These are phyloP conservation scores for Chloroclysta siterata DNA, from an alignment of 2,888 invertebrate species.

Conservation along the genomic window DNA sequence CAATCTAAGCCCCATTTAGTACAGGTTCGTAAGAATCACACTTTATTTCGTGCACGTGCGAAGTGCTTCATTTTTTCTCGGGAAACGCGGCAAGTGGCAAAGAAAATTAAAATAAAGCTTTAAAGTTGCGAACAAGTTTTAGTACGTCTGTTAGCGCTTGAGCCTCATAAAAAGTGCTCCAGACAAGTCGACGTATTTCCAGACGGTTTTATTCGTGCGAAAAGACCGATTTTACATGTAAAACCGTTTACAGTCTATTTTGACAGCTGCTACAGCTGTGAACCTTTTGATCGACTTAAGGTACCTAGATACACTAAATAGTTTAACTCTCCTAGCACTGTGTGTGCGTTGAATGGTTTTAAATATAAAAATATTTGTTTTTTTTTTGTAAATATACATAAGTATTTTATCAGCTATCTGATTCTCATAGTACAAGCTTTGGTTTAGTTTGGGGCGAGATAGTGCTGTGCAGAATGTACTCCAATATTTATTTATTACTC, in stretches of 20 bases:
- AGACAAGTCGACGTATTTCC: constrained; percentile 68
- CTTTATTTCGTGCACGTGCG: constrained; percentile 71
- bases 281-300: neutral
- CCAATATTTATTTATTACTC: too few relatives aligned
- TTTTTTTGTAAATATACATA: too few relatives aligned
- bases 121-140: constrained; percentile 76
- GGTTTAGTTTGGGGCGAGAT: too few relatives aligned
- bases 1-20: constrained; percentile 50
- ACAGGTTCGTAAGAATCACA: constrained; percentile 59
- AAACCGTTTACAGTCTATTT: neutral
- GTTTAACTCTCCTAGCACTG: too few relatives aligned
- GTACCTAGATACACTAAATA: too few relatives aligned
- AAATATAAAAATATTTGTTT: too few relatives aligned
- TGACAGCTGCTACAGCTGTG: neutral
- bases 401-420: too few relatives aligned
- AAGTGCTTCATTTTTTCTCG: constrained; percentile 63
- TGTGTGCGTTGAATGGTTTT: too few relatives aligned
- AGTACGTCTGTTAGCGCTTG: constrained; percentile 64
- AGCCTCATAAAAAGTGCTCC: constrained; percentile 69
- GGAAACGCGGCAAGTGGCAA: constrained; percentile 60
- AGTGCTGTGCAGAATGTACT: too few relatives aligned
- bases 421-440: too few relatives aligned
- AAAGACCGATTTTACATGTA: constrained; percentile 1
- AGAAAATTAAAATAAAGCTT: constrained; percentile 82
- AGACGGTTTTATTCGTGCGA: constrained; percentile 66